phyloP scores from a whole-genome alignment of 2,888 invertebrate genomes.

The Cremastobaeus sp. region DNA sequence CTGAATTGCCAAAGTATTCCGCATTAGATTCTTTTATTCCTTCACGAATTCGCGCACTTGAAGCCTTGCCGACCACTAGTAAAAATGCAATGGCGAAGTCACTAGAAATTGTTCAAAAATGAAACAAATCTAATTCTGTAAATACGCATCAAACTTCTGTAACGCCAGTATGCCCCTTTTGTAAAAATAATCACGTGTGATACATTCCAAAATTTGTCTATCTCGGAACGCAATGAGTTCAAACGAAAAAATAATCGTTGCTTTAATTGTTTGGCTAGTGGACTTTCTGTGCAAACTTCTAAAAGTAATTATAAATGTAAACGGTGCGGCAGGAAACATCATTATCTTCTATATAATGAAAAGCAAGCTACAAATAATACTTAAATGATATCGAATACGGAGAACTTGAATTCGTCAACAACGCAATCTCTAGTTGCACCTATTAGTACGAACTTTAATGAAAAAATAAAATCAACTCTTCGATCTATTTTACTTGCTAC shows the following conservation, averaged over 20 bases:
- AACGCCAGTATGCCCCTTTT: not conserved
- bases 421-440: not conserved
- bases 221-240: not conserved
- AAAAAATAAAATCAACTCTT: not conserved
- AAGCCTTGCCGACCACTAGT: not conserved
- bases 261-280: slow-evolving; percentile 9
- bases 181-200: slow-evolving; percentile 5
- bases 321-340: slow-evolving; percentile 6
- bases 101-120: not conserved
- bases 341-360: slow-evolving; percentile 14
- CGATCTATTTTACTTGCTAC: slow-evolving; percentile 32
- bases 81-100: not conserved
- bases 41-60: slow-evolving; percentile 8
- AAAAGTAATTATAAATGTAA: slow-evolving; percentile 7
- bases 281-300: not conserved
- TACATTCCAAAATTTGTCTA: not conserved
- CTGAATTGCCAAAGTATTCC: too few relatives aligned
- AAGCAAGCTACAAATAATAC: not conserved
- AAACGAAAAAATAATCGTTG: slow-evolving; percentile 10
- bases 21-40: too few relatives aligned
- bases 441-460: not conserved
- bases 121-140: not conserved
- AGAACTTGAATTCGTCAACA: not conserved
- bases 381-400: too few relatives aligned
- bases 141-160: not conserved